Percentiles rank a stretch among this genome's conserved stretches.
Conservation (phyloP, 2,888 invertebrate genomes). For the Chrysolina haemoptera region DNA sequence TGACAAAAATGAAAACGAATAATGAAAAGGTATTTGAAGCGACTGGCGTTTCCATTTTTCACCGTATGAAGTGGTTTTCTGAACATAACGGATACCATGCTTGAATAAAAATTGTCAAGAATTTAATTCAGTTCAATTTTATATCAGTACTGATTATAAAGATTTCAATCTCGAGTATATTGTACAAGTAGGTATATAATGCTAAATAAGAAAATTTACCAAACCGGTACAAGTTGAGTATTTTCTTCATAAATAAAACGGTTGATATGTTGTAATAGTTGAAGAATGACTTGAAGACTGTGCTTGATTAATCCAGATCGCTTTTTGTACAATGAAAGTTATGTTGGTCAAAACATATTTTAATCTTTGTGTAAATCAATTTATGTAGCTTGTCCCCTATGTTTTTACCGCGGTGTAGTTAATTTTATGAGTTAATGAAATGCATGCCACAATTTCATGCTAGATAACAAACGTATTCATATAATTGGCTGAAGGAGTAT, state of each 20-base stretch:
- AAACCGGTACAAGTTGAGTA: no score
- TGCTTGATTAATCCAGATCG: neutral
- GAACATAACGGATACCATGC: no score
- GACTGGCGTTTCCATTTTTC: no score
- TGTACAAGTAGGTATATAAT: no score
- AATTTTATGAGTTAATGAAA: constrained; percentile 7
- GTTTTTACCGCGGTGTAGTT: constrained; percentile 3
- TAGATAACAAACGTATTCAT: neutral
- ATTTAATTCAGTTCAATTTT: no score
- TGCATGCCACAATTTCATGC: neutral
- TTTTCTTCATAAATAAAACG: neutral
- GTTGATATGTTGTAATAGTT: neutral
- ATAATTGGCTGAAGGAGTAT: neutral
- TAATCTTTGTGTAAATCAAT: neutral
- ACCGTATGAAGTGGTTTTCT: no score
- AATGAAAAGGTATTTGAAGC: no score
- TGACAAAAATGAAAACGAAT: no score
- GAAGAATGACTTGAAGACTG: constrained; percentile 4
- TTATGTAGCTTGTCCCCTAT: neutral
- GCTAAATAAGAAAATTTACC: no score
- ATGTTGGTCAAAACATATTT: neutral
- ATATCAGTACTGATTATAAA: no score
- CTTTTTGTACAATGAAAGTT: neutral
- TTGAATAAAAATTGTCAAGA: no score
- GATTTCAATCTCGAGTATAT: no score